These are phyloP conservation scores for Frieseomelitta varia DNA, from an alignment of 1,140 invertebrate species.

Conservation along the genomic window DNA sequence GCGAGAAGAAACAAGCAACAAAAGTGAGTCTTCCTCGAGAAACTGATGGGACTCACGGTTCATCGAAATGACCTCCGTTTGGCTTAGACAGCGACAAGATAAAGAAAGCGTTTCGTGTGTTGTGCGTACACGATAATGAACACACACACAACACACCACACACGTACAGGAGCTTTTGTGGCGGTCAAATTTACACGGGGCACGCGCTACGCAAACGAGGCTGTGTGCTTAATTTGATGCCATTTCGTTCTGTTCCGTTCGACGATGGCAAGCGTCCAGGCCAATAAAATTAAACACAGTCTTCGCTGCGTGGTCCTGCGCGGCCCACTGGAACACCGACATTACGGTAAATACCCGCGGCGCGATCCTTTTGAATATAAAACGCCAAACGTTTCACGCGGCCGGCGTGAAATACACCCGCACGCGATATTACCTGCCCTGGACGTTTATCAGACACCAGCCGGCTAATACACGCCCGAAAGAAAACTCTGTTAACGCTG, in stretches of 20 bases:
- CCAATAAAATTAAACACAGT: slow-evolving; percentile 39
- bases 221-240: slow-evolving; percentile 40
- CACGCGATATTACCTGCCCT: neutral
- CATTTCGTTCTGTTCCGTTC: slow-evolving; percentile 35
- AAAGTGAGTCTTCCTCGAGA: no score
- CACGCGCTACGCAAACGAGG: slow-evolving; percentile 10
- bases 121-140: slow-evolving; percentile 9
- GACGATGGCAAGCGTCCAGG: slow-evolving; percentile 40
- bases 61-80: no score
- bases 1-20: no score
- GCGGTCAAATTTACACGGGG: slow-evolving; percentile 26
- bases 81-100: neutral
- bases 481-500: neutral
- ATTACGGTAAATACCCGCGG: slow-evolving; percentile 9
- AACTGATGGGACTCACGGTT: no score
- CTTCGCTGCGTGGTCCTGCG: neutral
- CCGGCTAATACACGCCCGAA: neutral
- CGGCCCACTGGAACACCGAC: neutral
- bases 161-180: neutral
- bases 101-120: neutral
- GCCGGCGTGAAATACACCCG: neutral
- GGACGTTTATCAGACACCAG: neutral
- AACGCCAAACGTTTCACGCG: neutral
- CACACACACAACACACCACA: neutral
- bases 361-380: neutral